Base-by-base conservation (phyloP, 2,888 invertebrate species). In the Andrena chrysosceles region DNA sequence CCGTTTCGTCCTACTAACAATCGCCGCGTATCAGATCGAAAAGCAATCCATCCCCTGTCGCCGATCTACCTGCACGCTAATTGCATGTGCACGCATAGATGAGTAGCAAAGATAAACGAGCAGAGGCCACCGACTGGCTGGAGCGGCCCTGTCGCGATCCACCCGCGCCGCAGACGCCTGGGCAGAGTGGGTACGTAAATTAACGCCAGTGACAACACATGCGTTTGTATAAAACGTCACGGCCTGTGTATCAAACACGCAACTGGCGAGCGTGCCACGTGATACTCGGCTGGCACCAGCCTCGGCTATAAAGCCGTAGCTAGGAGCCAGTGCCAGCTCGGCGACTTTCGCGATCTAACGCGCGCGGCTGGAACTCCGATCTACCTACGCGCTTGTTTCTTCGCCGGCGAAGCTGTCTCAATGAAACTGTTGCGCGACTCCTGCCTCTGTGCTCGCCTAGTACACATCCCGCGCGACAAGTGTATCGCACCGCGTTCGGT, bases 321-420 rank as follows among this genome's bases (percentile, higher is more conserved):
- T 66, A 83, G 72, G 54, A 81, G 77, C 73, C 70, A 84, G 84
- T 84, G 77, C 59, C 59, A 33, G 75, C 79, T 72, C 72, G 84
- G 72, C 79, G 79, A 84, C 75, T 84, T 83, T 84, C 75, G 75
- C 79, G 84, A 75, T 83, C 77, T 71, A 83, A 84, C 78, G 83
- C 78, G 78, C 63, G 73, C 72, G 71, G n/a, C 77, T 76, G 72
- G 72, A 82, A 23, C 23, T 5, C 6, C 13, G 29, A 42, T 16
- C 42, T 42, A 42, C 42, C 23, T 20, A 48, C 74, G 76, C 56
- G 54, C 23, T n/a, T 10, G 23, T 63, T 67, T 60, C 56, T 42
- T 52, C 60, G 26, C 49, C 54, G 13, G 33, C 23, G 16, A 26
- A 23, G 6, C 31, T n/a, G 71, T 71, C 67, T 67, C 66, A 67